These are phyloP conservation scores for Oreochromis aureus DNA, from an alignment of 2,113 vertebrate genomes.

Conservation along the genomic window DNA sequence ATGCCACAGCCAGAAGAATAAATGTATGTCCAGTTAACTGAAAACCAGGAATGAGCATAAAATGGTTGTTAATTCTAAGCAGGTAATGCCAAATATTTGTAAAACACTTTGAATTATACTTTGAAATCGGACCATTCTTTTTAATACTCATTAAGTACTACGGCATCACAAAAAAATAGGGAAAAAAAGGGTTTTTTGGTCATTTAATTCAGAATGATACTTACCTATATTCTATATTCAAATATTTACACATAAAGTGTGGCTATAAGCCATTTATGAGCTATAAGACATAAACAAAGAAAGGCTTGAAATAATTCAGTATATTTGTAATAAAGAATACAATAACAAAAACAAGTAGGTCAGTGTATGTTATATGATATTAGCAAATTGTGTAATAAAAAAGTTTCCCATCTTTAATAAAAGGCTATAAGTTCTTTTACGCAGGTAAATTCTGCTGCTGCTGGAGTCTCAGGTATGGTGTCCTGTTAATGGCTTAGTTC, in stretches of 20 bases:
- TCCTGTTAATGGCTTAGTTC: too few species aligned
- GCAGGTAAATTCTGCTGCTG: too few species aligned
- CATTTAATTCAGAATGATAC: not conserved
- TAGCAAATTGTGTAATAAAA: too few species aligned
- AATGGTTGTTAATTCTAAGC: not conserved
- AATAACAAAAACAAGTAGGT: too few species aligned
- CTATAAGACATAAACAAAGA: not conserved
- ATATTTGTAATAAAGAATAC: too few species aligned
- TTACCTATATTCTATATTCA: not conserved
- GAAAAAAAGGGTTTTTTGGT: rapidly evolving
- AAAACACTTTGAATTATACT: not conserved
- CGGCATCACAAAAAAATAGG: not conserved
- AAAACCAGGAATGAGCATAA: not conserved
- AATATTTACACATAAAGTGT: not conserved
- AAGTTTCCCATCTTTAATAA: too few species aligned
- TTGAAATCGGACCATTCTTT: not conserved
- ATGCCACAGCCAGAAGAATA: not conserved
- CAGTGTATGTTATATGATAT: too few species aligned
- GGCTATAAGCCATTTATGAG: not conserved
- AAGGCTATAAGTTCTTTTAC: too few species aligned
- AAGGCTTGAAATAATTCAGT: too few species aligned
- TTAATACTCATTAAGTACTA: not conserved
- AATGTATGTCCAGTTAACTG: not conserved
- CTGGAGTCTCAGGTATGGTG: too few species aligned
- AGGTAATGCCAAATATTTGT: not conserved